These are phyloP conservation scores for Bucorvus abyssinicus DNA, from an alignment of 2,797 vertebrate species.

Conservation along the genomic window DNA sequence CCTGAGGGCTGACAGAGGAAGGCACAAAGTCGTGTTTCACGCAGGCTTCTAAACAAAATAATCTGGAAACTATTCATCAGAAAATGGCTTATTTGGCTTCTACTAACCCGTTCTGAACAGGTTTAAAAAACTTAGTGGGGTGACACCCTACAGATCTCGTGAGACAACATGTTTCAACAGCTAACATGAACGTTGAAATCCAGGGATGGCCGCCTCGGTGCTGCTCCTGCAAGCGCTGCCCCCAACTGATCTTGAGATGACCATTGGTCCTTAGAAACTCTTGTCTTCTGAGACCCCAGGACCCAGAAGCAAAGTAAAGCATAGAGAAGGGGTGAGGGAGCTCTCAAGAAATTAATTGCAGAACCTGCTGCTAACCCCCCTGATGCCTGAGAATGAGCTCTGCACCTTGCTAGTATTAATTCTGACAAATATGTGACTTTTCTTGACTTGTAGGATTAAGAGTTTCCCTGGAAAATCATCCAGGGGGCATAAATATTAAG, in stretches of 20 bases:
- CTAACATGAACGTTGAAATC: background rate
- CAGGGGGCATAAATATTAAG: background rate
- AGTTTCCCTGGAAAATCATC: background rate
- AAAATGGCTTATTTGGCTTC: background rate
- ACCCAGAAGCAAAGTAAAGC: background rate
- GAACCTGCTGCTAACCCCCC: background rate
- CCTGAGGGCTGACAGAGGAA: background rate
- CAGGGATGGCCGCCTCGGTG: background rate
- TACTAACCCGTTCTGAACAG: background rate
- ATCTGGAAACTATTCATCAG: background rate
- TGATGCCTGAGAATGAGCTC: background rate
- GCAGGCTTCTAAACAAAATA: background rate
- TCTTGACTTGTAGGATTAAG: background rate
- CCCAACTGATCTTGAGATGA: background rate
- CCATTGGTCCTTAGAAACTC: background rate
- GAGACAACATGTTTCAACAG: background rate
- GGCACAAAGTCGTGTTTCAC: background rate
- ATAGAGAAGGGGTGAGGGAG: background rate
- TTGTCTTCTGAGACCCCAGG: background rate
- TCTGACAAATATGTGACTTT: background rate
- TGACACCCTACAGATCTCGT: background rate
- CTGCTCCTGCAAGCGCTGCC: background rate
- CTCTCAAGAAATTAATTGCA: background rate
- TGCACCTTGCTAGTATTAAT: background rate
- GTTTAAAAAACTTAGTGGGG: background rate